Evolutionary conservation across 2,113 vertebrate genomes (phyloP), one percentile per base, ranked within the genome.

Genomic region (Corvus moneduloides): DNA sequence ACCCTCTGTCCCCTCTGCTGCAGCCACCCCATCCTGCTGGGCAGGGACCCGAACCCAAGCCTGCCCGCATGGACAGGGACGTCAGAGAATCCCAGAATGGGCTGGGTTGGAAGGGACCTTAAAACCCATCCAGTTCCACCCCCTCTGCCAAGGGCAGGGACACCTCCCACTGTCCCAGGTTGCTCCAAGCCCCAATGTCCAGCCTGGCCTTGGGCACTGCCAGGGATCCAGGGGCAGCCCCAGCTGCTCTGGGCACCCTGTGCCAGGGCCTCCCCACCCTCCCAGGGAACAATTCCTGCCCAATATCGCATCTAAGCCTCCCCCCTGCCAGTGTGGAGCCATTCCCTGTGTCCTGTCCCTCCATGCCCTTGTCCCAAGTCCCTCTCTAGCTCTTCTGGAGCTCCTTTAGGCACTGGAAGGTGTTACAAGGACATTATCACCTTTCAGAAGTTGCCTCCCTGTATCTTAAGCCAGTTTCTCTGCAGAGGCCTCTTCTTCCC

Each of bases 91-190:
- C 21, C 39, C n/a, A 32, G 16, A 5, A 4, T 41, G 69, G 9
- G 3, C 17, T 28, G 55, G 49, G 4, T 15, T 54, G 11, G 3
- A 33, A 82, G 13, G 28, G 39, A 35, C 20, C 30, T 22, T 33
- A 33, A 43, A 90, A 6, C 30, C 3, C 62, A 35, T 19, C n/a
- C 46, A 11, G 10, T 44, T 0, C 19, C 68, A 26, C 9, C 17
- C 67, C 33, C 39, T 41, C 39, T 74, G 35, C 68, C 33, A 7
- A 8, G 54, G 32, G 13, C 54, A 68, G 62, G 39, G 39, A 27
- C 78, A 21, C 24, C n/a, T 89, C 0, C 55, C 78, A 35, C n/a
- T 0, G 0, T 4, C 39, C 78, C 78, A 83, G 55, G 54, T 0
- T 48, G n/a, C 24, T 69, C 71, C 62, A 0, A 44, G 4, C 24